Conservation (phyloP, 2,113 vertebrate genomes). For the Bufo gargarizans region DNA sequence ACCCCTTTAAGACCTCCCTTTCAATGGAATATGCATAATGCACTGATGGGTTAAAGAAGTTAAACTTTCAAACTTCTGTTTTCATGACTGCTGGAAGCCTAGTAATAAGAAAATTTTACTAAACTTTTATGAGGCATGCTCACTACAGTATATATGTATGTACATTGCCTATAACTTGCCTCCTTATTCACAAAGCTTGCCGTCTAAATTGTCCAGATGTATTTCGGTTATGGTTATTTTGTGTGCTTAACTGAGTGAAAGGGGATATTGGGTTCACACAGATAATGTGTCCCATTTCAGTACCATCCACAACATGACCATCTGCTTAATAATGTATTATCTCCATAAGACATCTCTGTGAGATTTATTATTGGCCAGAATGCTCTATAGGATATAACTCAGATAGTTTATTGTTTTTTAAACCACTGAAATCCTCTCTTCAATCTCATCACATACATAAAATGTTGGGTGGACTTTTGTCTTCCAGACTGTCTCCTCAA, state of each 20-base stretch:
- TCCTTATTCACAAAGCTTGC: background rate
- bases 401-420: constrained; percentile 14
- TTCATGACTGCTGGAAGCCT: no score
- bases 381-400: constrained; percentile 1
- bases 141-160: no score
- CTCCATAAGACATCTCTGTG: constrained; percentile 15
- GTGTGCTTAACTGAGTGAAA: background rate
- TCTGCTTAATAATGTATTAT: constrained; percentile 32
- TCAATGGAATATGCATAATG: no score
- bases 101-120: no score
- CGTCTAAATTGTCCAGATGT: background rate
- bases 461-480: background rate
- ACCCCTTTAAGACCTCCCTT: no score
- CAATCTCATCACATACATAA: background rate
- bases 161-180: background rate
- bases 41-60: no score
- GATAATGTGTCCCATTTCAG: background rate
- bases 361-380: constrained; percentile 31
- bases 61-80: no score
- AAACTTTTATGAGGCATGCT: no score
- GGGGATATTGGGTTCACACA: background rate
- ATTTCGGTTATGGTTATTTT: background rate
- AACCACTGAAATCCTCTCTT: background rate
- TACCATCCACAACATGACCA: background rate
- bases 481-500: constrained; percentile 40